A percentile compares a stretch with the other conserved stretches of the same genome.
These are phyloP conservation scores for Melitaea athalia DNA, from an alignment of 2,888 invertebrate genomes.

Conservation along the genomic window DNA sequence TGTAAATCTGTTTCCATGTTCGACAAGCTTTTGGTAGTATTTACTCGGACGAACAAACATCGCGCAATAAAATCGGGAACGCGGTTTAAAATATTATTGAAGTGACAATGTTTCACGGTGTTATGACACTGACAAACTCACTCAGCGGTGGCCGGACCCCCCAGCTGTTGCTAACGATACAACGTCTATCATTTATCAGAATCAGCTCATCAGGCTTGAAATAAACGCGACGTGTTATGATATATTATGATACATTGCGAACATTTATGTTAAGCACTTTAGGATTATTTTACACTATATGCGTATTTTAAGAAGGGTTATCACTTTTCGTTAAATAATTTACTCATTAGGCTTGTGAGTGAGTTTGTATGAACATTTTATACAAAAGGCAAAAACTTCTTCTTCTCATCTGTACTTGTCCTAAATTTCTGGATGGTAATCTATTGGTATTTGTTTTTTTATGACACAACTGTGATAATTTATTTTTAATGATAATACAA, in stretches of 20 bases:
- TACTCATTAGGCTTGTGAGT: too few species aligned
- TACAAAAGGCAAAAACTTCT: too few species aligned
- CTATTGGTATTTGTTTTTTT: too few species aligned
- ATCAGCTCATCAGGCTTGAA: constrained; percentile 49
- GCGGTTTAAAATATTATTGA: constrained; percentile 63
- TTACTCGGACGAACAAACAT: constrained; percentile 63
- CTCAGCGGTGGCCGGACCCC: constrained; percentile 50
- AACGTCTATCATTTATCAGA: constrained; percentile 49
- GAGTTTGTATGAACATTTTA: too few species aligned
- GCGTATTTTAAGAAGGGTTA: too few species aligned
- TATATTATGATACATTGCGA: constrained; percentile 51
- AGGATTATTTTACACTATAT: too few species aligned
- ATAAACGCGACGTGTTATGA: constrained; percentile 50
- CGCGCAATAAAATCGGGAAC: constrained; percentile 63
- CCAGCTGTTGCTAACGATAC: constrained; percentile 36
- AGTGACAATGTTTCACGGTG: constrained; percentile 61
- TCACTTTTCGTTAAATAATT: too few species aligned
- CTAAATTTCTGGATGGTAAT: too few species aligned
- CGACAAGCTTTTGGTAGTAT: constrained; percentile 58
- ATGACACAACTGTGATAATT: too few species aligned
- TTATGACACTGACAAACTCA: constrained; percentile 62
- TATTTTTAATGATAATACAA: too few species aligned
- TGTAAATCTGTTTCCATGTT: constrained; percentile 60
- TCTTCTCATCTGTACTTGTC: too few species aligned
- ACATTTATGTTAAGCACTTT: constrained; percentile 5